phyloP scores from a whole-genome alignment of 2,888 invertebrate species.

The Thymelicus acteon region DNA sequence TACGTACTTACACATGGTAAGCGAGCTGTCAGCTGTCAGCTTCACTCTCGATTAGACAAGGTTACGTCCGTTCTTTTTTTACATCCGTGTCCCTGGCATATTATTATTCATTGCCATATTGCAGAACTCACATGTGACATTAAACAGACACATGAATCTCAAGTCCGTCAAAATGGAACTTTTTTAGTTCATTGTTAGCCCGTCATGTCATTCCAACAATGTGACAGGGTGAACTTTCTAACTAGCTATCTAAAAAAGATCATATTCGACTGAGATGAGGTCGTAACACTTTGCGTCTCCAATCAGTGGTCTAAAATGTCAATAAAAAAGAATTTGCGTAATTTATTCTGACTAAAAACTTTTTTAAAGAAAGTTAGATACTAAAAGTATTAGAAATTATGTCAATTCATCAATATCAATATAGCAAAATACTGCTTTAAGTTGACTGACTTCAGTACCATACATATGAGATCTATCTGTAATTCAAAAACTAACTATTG shows the following conservation, averaged over 20 bases:
- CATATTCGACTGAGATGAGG: background rate
- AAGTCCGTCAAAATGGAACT: slow-evolving; percentile 54
- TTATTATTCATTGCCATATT: background rate
- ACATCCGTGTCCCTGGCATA: background rate
- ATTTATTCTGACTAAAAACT: background rate
- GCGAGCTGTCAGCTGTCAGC: too few species aligned
- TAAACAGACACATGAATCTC: slow-evolving; percentile 64
- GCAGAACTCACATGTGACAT: slow-evolving; percentile 54
- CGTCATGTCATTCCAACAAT: slow-evolving; percentile 41
- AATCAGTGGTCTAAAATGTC: background rate
- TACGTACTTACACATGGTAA: too few species aligned
- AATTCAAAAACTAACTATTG: too few species aligned
- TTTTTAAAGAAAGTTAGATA: too few species aligned
- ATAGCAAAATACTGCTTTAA: too few species aligned
- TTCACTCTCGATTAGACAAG: too few species aligned
- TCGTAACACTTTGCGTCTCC: background rate
- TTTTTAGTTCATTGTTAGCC: slow-evolving; percentile 28
- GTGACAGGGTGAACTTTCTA: slow-evolving; percentile 62
- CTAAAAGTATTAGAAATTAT: too few species aligned
- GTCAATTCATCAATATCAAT: too few species aligned
- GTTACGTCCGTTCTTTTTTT: too few species aligned
- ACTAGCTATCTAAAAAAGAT: slow-evolving; percentile 33
- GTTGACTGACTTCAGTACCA: too few species aligned
- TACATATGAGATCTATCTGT: too few species aligned
- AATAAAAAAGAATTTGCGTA: background rate